phyloP scores from a whole-genome alignment of 2,797 vertebrate species.

The Columba guinea region DNA sequence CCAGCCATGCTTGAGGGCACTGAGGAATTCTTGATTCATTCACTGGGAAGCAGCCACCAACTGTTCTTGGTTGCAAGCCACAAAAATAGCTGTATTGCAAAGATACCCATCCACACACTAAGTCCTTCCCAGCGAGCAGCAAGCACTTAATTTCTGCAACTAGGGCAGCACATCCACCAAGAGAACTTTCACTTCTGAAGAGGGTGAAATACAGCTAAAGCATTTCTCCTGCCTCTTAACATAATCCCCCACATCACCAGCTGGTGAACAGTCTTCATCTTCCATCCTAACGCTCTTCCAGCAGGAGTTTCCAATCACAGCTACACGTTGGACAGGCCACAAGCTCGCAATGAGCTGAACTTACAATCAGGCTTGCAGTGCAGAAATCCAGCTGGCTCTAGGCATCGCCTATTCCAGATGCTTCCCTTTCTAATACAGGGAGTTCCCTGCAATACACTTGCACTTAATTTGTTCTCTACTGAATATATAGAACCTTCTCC shows the following conservation, averaged over 20 bases:
- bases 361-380: not conserved
- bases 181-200: not conserved
- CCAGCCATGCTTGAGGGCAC: not conserved
- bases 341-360: not conserved
- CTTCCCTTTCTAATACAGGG: not conserved
- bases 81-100: not conserved
- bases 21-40: conserved; percentile 10
- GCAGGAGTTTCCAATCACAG: not conserved
- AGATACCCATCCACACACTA: not conserved
- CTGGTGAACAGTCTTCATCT: not conserved
- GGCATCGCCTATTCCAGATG: not conserved
- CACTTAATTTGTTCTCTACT: not conserved
- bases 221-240: not conserved
- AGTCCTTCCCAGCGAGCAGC: not conserved
- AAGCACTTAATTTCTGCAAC: not conserved
- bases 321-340: not conserved
- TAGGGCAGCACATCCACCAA: not conserved
- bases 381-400: not conserved
- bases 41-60: not conserved
- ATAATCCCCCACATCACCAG: accelerated
- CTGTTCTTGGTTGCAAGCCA: not conserved
- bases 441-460: not conserved
- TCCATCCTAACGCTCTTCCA: not conserved
- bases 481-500: not conserved
- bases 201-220: not conserved